Percentiles rank a stretch among this genome's conserved stretches.
Conservation (phyloP, 2,113 vertebrate species). For the Dipodomys merriami region DNA sequence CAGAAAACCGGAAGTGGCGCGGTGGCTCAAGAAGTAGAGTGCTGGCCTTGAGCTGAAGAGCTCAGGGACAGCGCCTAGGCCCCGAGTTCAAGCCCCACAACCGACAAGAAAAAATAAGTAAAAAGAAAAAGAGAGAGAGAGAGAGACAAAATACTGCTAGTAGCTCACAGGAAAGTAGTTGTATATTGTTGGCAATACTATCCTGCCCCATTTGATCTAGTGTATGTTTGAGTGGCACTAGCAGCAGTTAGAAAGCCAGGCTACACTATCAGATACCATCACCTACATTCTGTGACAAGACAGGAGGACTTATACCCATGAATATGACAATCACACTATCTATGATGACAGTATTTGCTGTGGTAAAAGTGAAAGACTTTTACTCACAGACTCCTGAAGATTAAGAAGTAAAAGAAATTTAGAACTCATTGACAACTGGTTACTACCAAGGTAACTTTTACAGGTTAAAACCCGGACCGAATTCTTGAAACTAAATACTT, state of each 20-base stretch:
- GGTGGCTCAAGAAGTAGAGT: too few species aligned
- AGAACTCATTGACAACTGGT: background rate
- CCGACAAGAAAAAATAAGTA: too few species aligned
- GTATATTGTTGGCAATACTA: background rate
- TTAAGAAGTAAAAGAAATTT: background rate
- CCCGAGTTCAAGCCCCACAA: too few species aligned
- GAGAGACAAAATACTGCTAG: background rate
- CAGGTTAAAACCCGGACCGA: background rate
- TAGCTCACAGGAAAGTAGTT: background rate
- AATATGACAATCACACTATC: background rate
- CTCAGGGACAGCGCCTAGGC: too few species aligned
- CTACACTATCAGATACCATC: background rate
- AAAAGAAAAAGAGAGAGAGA: too few species aligned
- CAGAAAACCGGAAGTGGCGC: too few species aligned
- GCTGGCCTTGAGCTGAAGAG: too few species aligned
- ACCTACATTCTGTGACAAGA: background rate
- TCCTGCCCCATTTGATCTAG: background rate
- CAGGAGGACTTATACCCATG: background rate
- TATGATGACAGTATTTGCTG: background rate
- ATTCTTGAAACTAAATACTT: conserved; percentile 4
- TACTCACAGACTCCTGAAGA: background rate
- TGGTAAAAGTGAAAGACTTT: background rate
- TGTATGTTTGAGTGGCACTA: background rate
- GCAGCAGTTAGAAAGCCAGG: background rate
- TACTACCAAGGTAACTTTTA: background rate